Base-by-base conservation (phyloP, 2,113 vertebrate genomes). In the Hippocampus zosterae region DNA sequence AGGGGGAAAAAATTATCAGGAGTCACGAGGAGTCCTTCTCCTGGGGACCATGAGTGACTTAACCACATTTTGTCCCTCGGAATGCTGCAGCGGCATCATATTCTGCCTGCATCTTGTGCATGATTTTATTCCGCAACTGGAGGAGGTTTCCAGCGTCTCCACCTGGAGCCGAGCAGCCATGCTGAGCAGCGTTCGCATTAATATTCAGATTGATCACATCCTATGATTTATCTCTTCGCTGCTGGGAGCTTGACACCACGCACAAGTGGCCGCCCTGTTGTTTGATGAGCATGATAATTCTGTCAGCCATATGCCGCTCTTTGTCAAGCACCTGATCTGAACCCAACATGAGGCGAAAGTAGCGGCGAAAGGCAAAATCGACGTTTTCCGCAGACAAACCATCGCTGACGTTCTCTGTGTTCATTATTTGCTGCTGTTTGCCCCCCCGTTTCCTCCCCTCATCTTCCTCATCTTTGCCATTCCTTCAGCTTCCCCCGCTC, bases 241-340 rank as follows among this genome's bases (percentile, higher is more conserved):
- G 83, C 53, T 79, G 85, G 85, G 87, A 87, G 73, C 78, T 81
- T 76, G 80, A 84, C 80, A 70, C 81, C 68, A 60, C 81, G 79
- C 82, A 84, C 83, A 84, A 90, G 85, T 85, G 83, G 85, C 83
- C 81, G 80, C 83, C 80, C 79, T 78, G 77, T 74, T 82, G 77
- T 88, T 84, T 85, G 85, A 88, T 87, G 82, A 83, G 83, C 76
- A 65, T 65, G 83, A 81, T 86, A 84, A 90, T 90, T 85, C 85
- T 87, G 83, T 87, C 77, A 76, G 64, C 84, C 88, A 87, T 89
- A 88, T 90, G 87, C 84, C 81, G 75, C 84, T 56, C 81, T 81
- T 83, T 77, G 12, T 46, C 57, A 73, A 85, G 70, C 78, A 78
- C 80, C 85, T 84, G 78, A 80, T 79, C 66, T 46, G 70, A 76